These are phyloP conservation scores for Chondrosia reniformis DNA, from an alignment of 37 sponge, comb jelly and placozoan genomes.

Conservation along the genomic window DNA sequence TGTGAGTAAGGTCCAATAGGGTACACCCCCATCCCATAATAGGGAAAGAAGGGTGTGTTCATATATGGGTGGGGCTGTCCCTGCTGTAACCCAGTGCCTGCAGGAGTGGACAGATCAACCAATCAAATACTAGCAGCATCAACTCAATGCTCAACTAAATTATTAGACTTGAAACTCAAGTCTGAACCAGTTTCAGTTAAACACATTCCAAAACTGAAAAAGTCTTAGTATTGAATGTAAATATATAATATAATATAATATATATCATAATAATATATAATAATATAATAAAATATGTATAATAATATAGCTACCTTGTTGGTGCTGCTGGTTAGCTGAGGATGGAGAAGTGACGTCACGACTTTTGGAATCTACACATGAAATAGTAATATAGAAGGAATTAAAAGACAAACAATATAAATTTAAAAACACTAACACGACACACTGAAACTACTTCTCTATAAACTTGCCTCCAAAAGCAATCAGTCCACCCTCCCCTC, in stretches of 20 bases:
- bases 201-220: too few species aligned
- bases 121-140: not conserved
- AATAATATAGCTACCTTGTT: not conserved
- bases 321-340: not conserved
- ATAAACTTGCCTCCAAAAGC: constrained; percentile 14
- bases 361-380: not conserved
- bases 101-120: not conserved
- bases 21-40: not conserved
- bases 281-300: too few species aligned
- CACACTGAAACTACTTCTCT: too few species aligned
- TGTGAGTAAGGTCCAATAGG: constrained; percentile 1
- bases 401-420: too few species aligned
- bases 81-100: constrained; percentile 15
- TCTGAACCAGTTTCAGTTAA: too few species aligned
- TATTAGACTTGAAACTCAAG: too few species aligned
- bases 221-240: too few species aligned
- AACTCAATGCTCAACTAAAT: not conserved
- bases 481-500: not conserved
- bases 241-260: too few species aligned
- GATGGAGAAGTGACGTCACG: constrained; percentile 11
- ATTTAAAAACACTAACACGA: too few species aligned
- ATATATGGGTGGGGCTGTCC: constrained; percentile 11
- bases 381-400: too few species aligned
- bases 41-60: not conserved
- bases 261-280: too few species aligned